A percentile compares a stretch with the other conserved stretches of the same genome.
Evolutionary conservation across 2,113 vertebrate species (phyloP).

Genomic region (Asarcornis scutulata): DNA sequence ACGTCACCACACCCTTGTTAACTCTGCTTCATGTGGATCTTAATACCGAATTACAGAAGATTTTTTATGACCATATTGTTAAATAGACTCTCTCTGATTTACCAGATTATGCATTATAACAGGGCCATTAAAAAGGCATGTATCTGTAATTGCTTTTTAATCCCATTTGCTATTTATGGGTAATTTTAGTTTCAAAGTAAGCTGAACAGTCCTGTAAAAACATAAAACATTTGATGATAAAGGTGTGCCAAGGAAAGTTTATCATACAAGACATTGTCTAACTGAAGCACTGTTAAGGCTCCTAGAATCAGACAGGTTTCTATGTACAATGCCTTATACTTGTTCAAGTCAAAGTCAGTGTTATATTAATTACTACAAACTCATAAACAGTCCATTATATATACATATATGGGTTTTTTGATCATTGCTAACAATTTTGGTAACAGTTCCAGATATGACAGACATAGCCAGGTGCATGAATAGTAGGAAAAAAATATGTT

Average conservation of each 20-base stretch:
- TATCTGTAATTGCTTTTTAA: constrained; percentile 43
- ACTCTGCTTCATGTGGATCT: not conserved
- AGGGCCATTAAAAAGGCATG: constrained; percentile 43
- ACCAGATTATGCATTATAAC: not conserved
- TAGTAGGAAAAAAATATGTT: not conserved
- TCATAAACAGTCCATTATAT: not conserved
- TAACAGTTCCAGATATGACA: not conserved
- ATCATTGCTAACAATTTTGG: not conserved
- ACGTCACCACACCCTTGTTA: not conserved
- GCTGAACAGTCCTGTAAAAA: constrained; percentile 16
- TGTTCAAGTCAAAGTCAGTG: not conserved
- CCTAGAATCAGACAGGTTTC: not conserved
- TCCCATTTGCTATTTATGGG: constrained; percentile 2
- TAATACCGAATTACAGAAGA: not conserved
- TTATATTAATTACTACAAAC: not conserved
- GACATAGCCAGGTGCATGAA: not conserved
- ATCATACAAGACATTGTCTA: not conserved
- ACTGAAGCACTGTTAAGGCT: not conserved
- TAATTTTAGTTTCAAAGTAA: constrained; percentile 19
- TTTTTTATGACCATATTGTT: not conserved
- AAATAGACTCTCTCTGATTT: constrained; percentile 36
- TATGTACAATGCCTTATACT: not conserved
- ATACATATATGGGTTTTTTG: not conserved
- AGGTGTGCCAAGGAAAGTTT: not conserved
- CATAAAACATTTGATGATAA: not conserved